These are phyloP conservation scores for Sparidentex hasta DNA, from an alignment of 2,797 vertebrate genomes.

Conservation along the genomic window DNA sequence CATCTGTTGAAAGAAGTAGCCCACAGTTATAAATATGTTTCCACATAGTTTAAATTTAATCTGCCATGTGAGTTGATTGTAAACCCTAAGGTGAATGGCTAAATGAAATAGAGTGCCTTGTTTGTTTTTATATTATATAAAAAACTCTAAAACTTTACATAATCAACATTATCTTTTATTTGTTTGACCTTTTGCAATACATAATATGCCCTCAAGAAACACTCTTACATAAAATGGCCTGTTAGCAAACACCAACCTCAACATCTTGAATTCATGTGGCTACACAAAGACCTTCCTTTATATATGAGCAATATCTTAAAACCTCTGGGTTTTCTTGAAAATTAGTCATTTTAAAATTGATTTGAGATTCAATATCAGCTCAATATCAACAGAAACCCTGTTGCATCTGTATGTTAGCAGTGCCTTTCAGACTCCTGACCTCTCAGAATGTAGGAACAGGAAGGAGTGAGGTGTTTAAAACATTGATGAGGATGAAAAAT, in stretches of 20 bases:
- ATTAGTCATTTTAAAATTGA: background rate
- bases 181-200: background rate
- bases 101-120: too few species aligned
- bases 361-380: background rate
- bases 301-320: background rate
- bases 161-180: background rate
- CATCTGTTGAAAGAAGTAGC: background rate
- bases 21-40: constrained; percentile 3
- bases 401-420: background rate
- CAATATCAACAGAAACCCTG: background rate
- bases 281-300: background rate
- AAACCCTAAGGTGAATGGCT: too few species aligned
- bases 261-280: constrained; percentile 5
- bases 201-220: background rate
- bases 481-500: background rate
- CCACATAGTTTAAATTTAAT: background rate
- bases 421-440: constrained; percentile 14
- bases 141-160: too few species aligned
- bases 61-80: background rate
- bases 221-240: background rate
- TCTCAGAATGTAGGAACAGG: background rate
- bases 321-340: background rate
- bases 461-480: background rate
- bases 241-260: background rate
- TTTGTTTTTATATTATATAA: too few species aligned